phyloP scores from a whole-genome alignment of 2,113 vertebrate species.

The Aegotheles bennettii region DNA sequence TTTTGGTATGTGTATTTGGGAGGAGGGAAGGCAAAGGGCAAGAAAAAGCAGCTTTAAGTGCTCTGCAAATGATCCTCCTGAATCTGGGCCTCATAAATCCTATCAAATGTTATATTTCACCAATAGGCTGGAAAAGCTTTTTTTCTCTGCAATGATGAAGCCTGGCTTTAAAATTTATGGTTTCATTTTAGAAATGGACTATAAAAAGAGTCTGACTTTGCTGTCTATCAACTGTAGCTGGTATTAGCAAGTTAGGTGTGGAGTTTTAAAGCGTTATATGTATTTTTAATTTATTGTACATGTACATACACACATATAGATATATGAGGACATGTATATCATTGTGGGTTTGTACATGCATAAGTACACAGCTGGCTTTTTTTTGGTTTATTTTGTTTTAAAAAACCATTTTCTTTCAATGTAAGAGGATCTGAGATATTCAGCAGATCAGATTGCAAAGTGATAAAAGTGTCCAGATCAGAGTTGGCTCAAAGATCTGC shows the following conservation, averaged over 20 bases:
- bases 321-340: background rate
- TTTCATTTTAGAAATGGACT: conserved; percentile 88
- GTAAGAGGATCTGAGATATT: conserved; percentile 28
- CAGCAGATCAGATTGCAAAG: conserved; percentile 45
- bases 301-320: background rate
- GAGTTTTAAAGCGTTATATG: conserved; percentile 48
- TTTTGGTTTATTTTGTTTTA: background rate
- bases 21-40: conserved; percentile 70
- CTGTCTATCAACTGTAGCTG: conserved; percentile 74
- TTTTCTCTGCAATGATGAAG: conserved; percentile 75
- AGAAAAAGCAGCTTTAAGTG: conserved; percentile 80
- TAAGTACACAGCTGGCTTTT: background rate
- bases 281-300: conserved; percentile 18
- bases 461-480: conserved; percentile 59
- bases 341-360: background rate
- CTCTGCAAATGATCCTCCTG: conserved; percentile 82
- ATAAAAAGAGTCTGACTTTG: conserved; percentile 77
- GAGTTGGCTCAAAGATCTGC: conserved; percentile 3
- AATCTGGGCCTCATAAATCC: conserved; percentile 83
- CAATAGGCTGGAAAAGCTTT: conserved; percentile 77
- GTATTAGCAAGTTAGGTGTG: conserved; percentile 70
- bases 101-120: conserved; percentile 81
- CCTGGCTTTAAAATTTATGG: conserved; percentile 80
- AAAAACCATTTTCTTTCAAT: conserved; percentile 35
- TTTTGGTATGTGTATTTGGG: conserved; percentile 64